Base-by-base conservation (phyloP, 2,888 invertebrate genomes). In the Catotricha subobsoleta region DNA sequence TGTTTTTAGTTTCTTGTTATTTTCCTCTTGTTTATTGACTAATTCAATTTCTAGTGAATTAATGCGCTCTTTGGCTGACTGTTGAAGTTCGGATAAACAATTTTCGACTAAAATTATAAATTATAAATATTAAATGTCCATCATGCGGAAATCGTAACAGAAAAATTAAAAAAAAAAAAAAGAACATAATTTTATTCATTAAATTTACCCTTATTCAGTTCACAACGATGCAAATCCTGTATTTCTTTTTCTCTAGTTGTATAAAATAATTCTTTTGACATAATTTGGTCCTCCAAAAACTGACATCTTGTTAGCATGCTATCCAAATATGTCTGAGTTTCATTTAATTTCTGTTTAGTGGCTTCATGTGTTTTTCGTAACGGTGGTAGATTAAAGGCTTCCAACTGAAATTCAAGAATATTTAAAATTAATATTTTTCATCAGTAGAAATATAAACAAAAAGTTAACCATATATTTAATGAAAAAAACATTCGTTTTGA, bases 31-130 rank as follows among this genome's bases (percentile, higher is more conserved):
- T 46, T 57, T 57, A 43, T 49, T 48, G 27, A 38, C 45, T 44
- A 63, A 45, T 48, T 59, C 55, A 9, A 48, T 39, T 43, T 62
- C 55, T 2, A 62, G 44, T 16, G 51, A 48, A 19, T 49, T 45
- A 36, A 59, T 52, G 39, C 57, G 55, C 21, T 58, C 52, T 45
- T 56, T 54, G 29, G 58, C 55, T 41, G 51, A 48, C 43, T 48
- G 43, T 47, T 60, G 54, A 33, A 55, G 48, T 42, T 62, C 59
- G 43, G 45, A 62, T 56, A 71, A 56, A 59, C 67, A 36, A 28
- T 16, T 34, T 27, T 30, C 28, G 6, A 27, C 21, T 34, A 23
- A 34, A 13, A 23, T 23, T 15, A 13, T 13, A 35, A 34, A 39
- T 28, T 15, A 27, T 20, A 6, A 12, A n/a, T n/a, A n/a, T n/a